Evolutionary conservation across 2,888 invertebrate genomes (phyloP).

Genomic region (Mesoligia furuncula): DNA sequence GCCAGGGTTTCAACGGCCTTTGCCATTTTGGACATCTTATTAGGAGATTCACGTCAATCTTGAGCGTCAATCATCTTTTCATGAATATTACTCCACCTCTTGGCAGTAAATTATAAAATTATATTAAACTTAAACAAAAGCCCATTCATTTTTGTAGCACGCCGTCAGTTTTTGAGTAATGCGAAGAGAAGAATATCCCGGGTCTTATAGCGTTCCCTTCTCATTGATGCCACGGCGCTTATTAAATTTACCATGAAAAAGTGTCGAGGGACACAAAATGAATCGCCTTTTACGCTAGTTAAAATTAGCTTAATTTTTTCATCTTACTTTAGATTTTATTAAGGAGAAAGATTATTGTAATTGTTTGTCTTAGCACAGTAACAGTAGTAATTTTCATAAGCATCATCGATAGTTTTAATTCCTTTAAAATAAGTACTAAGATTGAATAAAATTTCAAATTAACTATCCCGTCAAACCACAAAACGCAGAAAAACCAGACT

Average conservation of each 20-base stretch:
- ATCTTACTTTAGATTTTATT: conserved; percentile 23
- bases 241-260: conserved; percentile 75
- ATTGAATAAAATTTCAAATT: neutral
- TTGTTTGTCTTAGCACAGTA: neutral
- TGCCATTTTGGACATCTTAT: neutral
- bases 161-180: conserved; percentile 63
- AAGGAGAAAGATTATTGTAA: neutral
- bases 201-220: conserved; percentile 62
- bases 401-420: neutral
- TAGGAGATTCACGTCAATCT: neutral
- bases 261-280: conserved; percentile 55
- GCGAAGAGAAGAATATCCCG: conserved; percentile 57
- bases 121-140: conserved; percentile 52
- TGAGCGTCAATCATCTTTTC: conserved; percentile 17
- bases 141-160: conserved; percentile 44
- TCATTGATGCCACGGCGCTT: conserved; percentile 67
- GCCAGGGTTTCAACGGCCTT: neutral
- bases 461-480: neutral
- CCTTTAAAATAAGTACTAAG: neutral
- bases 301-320: conserved; percentile 47
- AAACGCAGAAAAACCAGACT: conserved; percentile 8
- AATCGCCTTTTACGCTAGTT: conserved; percentile 56
- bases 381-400: neutral
- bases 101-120: conserved; percentile 15
- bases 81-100: neutral